Evolutionary conservation across 2,797 vertebrate genomes (phyloP), one percentile per base, ranked within the genome.

Genomic region (Sebastes matsubarae): DNA sequence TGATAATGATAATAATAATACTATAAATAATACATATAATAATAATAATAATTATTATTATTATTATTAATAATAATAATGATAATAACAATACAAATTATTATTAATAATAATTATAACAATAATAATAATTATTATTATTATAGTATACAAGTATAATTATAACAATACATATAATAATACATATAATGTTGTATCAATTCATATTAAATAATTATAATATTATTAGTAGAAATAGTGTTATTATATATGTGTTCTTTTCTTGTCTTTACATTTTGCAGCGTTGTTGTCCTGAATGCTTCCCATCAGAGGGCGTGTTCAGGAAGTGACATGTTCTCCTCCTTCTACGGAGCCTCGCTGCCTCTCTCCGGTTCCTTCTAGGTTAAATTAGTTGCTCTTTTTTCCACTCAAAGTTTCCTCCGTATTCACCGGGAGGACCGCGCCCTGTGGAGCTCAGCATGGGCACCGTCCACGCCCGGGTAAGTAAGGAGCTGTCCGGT

Each of bases 381-480:
- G 84, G 88, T 86, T 77, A 77, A 80, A 70, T 36, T 85, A 73
- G 58, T 81, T 70, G 18, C 7, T 67, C 3, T 27, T 34, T 34
- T 32, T 7, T 65, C 57, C 11, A 1, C 30, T 0, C 13, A 14
- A 22, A 77, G 50, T 75, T 79, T 73, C 36, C 6, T 1, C 22
- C n/a, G 8, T 22, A 2, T 54, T 76, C 72, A 52, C 32, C 70
- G 32, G 60, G 83, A 85, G 36, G 36, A 42, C 77, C 61, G 24
- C 84, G 63, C 61, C 78, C 89, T 58, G 61, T 63, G 68, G 72
- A 91, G 57, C 78, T 52, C 82, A 90, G 85, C 88, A 99, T 99
- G 98, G 98, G 98, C 84, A 97, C 97, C 38, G 98, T 99, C 80
- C 97, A 99, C 61, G 98, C 98, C 68, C 93, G 98, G 97, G 98